phyloP scores from a whole-genome alignment of 2,888 invertebrate genomes.

The Ctenicera cuprea region DNA sequence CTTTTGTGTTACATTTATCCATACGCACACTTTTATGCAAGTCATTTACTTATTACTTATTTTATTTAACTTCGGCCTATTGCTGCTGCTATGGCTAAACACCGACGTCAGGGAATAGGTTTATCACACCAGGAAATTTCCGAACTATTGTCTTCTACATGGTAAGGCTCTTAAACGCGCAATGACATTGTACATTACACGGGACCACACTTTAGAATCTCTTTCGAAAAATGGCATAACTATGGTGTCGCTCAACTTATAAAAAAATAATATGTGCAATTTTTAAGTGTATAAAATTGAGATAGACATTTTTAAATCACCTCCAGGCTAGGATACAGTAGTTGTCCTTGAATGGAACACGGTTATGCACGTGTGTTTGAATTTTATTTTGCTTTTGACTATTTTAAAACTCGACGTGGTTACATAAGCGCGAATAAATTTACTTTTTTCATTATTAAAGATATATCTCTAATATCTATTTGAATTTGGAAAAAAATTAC shows the following conservation, averaged over 20 bases:
- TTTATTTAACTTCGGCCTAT: too few species aligned
- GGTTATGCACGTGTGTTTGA: constrained; percentile 23
- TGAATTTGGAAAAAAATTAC: background rate
- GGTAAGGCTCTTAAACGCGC: too few species aligned
- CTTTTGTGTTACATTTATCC: too few species aligned
- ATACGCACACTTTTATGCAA: too few species aligned
- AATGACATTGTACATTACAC: too few species aligned
- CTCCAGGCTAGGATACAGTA: constrained; percentile 18
- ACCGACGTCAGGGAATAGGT: too few species aligned
- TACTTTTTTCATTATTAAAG: background rate
- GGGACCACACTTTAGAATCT: too few species aligned
- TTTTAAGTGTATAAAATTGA: constrained; percentile 11
- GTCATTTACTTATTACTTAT: too few species aligned
- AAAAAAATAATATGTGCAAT: background rate
- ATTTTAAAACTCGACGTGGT: background rate
- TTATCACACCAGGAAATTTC: too few species aligned
- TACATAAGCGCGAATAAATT: constrained; percentile 1
- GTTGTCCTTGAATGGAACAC: constrained; percentile 23
- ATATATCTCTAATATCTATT: constrained; percentile 9
- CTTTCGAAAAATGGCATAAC: too few species aligned
- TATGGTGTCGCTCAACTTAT: background rate
- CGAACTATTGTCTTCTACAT: too few species aligned
- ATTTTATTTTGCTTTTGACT: constrained; percentile 17
- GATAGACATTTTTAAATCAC: constrained; percentile 10
- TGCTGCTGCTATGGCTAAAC: too few species aligned